Percentiles rank a stretch among this genome's conserved stretches.
Conservation (phyloP, 2,888 invertebrate species). For the Venustoraphidia nigricollis region DNA sequence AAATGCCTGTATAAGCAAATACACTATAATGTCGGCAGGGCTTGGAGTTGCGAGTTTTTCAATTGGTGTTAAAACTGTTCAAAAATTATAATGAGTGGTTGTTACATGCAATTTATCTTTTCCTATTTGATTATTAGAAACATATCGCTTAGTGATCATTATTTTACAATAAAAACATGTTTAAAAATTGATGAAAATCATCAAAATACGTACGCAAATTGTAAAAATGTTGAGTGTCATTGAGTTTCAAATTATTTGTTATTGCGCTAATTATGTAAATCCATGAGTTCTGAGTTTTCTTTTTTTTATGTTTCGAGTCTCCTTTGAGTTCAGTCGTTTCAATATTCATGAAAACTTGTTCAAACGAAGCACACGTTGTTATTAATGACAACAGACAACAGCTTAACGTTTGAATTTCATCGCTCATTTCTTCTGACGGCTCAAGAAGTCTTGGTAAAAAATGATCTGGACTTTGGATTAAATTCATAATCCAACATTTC, state of each 20-base stretch:
- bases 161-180: background rate
- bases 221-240: constrained; percentile 36
- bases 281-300: constrained; percentile 21
- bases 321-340: background rate
- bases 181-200: background rate
- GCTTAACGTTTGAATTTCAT: constrained; percentile 19
- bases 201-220: constrained; percentile 33
- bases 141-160: too few relatives aligned
- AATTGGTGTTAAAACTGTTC: too few relatives aligned
- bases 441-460: constrained; percentile 20
- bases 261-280: constrained; percentile 29
- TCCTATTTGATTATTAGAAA: too few relatives aligned
- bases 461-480: constrained; percentile 20
- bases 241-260: constrained; percentile 31
- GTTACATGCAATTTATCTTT: too few relatives aligned
- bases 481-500: constrained; percentile 20
- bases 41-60: too few relatives aligned
- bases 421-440: constrained; percentile 13
- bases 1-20: too few relatives aligned
- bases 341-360: constrained; percentile 20
- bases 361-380: constrained; percentile 21
- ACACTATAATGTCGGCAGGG: too few relatives aligned
- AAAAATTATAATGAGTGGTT: too few relatives aligned
- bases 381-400: constrained; percentile 24
- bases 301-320: constrained; percentile 1